These are phyloP conservation scores for Mantis religiosa DNA, from an alignment of 2,888 invertebrate species.

Conservation along the genomic window DNA sequence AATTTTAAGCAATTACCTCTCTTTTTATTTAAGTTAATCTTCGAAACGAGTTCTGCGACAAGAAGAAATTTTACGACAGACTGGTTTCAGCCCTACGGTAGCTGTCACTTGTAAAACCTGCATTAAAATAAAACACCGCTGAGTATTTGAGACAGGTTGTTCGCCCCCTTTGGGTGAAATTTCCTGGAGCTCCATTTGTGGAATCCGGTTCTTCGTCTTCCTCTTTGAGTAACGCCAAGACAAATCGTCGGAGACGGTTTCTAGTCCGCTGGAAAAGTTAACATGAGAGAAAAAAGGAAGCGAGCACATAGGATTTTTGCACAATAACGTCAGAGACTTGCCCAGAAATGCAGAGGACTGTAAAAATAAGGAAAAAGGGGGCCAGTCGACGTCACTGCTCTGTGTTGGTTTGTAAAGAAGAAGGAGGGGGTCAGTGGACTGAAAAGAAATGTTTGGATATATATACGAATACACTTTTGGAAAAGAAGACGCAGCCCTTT, in stretches of 20 bases:
- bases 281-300: not conserved
- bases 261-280: not conserved
- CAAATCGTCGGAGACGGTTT: not conserved
- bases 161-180: not conserved
- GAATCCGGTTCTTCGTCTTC: not conserved
- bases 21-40: not conserved
- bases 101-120: not conserved
- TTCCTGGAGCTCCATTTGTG: not conserved
- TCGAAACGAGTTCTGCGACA: not conserved
- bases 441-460: slow-evolving; percentile 7
- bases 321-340: not conserved
- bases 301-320: slow-evolving; percentile 2
- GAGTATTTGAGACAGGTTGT: not conserved
- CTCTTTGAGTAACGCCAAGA: not conserved
- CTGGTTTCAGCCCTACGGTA: not conserved
- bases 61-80: not conserved
- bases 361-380: not conserved
- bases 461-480: slow-evolving; percentile 11
- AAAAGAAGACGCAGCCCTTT: not conserved
- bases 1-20: not conserved
- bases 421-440: not conserved
- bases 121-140: not conserved
- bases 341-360: slow-evolving; percentile 12
- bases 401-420: not conserved
- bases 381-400: not conserved